phyloP scores from a whole-genome alignment of 2,113 vertebrate genomes.

The Tinamus guttatus region DNA sequence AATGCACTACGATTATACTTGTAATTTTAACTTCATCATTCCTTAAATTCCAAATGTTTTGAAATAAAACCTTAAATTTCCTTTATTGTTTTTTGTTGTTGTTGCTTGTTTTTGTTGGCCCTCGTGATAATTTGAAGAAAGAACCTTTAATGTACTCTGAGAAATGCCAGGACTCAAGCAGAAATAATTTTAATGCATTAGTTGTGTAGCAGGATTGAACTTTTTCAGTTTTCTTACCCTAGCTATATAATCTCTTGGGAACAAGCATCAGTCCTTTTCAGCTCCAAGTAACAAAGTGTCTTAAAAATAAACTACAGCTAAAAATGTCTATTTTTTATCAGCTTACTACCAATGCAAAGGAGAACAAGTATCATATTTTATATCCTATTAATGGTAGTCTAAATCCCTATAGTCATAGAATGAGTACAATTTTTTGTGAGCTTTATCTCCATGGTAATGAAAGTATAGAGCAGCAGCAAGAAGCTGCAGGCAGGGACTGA shows the following conservation, averaged over 20 bases:
- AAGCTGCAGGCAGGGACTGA: not conserved
- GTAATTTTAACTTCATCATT: not conserved
- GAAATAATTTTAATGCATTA: not conserved
- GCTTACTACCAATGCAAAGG: not conserved
- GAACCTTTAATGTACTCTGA: rapidly evolving
- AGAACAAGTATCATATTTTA: conserved; percentile 9
- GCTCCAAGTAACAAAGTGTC: not conserved
- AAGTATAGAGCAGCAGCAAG: not conserved
- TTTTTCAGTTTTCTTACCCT: not conserved
- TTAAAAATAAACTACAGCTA: not conserved
- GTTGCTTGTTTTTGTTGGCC: not conserved
- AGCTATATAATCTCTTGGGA: not conserved
- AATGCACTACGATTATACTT: not conserved
- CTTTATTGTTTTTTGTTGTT: not conserved
- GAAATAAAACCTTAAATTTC: not conserved
- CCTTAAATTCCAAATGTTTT: not conserved
- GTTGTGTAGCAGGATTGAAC: not conserved
- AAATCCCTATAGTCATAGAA: conserved; percentile 16
- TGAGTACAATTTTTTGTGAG: conserved; percentile 13
- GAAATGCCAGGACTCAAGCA: not conserved
- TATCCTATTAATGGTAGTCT: not conserved
- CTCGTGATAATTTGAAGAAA: not conserved
- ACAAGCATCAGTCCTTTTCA: not conserved
- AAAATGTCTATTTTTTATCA: not conserved
- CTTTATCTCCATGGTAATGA: conserved; percentile 69